Base-by-base conservation (phyloP, 1,140 invertebrate species). In the Thaumetopoea pityocampa region DNA sequence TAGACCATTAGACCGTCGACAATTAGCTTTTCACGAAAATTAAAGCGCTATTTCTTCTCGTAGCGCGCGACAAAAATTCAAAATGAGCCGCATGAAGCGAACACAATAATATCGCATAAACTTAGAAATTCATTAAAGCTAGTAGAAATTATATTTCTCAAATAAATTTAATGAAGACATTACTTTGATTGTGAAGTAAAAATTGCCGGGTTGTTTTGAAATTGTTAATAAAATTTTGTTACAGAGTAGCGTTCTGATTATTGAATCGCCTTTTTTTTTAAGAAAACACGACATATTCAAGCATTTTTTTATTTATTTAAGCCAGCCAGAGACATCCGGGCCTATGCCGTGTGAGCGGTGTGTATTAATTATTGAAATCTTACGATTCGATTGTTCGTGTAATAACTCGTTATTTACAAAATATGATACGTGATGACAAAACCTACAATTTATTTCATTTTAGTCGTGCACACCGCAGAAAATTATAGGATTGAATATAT, bases 111-210 rank as follows among this genome's bases (percentile, higher is more conserved):
- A 55, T 45, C 45, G 35, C 45, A 50, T 49, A 53, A 59, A 62
- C 51, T 61, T 62, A 60, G 54, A 67, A 66, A 66, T 64, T 70
- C 67, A 70, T 73, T 66, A 61, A 46, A 41, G 40, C 43, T 46
- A 37, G 53, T n/a, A 54, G 55, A 66, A 72, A 67, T 65, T 57
- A 63, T 52, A 55, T 54, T 61, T 40, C 49, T 14, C 24, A 34
- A 22, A 34, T n/a, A 43, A 58, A 69, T 57, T 58, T 28, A 59
- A 64, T 63, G 41, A 51, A 62, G 51, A 51, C 45, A 57, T 62
- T 56, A 53, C 51, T 57, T 46, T 18, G 32, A 46, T 29, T 29
- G 44, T 24, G 35, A 37, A 44, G 44, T 43, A 47, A 59, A 53
- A 51, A 29, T 40, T 10, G 30, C 19, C 8, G 34, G 46, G 34